Percentiles rank a stretch among this genome's conserved stretches.
Evolutionary conservation across 2,888 invertebrate genomes (phyloP).

Genomic region (Elmis aenea): DNA sequence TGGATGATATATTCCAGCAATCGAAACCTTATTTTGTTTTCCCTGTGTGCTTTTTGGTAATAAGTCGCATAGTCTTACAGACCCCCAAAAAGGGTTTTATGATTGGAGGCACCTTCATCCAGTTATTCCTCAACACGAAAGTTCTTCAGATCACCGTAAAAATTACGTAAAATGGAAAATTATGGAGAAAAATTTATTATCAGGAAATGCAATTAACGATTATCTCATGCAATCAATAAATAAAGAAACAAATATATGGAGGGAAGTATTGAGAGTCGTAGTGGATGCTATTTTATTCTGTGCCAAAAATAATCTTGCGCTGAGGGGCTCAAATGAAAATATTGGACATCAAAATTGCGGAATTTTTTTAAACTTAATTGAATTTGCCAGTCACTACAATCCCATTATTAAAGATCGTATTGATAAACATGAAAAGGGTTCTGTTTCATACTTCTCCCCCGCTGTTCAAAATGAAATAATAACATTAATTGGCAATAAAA

Average conservation of each 20-base stretch:
- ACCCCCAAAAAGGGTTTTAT: not conserved
- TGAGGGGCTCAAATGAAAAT: not conserved
- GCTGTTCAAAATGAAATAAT: constrained; percentile 31
- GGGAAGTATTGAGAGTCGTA: not conserved
- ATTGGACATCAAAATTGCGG: constrained; percentile 1
- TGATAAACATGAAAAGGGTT: constrained; percentile 17
- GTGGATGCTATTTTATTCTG: constrained; percentile 1
- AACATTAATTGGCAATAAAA: constrained; percentile 28
- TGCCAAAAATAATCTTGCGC: not conserved
- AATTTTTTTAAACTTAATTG: not conserved
- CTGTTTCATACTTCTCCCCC: constrained; percentile 30
- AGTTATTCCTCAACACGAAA: not conserved
- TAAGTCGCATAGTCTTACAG: not conserved
- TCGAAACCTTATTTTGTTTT: constrained; percentile 4
- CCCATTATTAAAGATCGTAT: no score
- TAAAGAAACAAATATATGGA: not conserved
- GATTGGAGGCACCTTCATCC: constrained; percentile 4
- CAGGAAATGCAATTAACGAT: not conserved
- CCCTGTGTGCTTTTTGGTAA: not conserved
- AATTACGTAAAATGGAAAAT: not conserved
- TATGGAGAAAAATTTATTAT: not conserved
- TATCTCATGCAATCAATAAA: not conserved
- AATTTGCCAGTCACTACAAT: no score
- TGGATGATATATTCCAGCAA: constrained; percentile 2
- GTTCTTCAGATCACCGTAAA: not conserved